These are phyloP conservation scores for Pseudorectes ferrugineus DNA, from an alignment of 2,113 vertebrate species.

Conservation along the genomic window DNA sequence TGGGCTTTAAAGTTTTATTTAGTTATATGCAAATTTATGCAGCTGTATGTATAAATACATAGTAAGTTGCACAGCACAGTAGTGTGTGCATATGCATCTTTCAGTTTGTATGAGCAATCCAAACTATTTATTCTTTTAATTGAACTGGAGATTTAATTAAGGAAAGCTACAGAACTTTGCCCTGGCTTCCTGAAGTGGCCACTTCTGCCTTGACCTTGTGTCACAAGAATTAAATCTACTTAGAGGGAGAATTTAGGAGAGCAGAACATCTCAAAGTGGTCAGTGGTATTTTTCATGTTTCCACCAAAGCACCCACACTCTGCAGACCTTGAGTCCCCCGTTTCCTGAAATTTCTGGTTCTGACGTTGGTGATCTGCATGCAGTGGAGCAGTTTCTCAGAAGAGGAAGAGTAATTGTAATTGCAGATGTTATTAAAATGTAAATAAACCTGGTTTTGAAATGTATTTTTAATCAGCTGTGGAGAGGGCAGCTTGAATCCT, in stretches of 20 bases:
- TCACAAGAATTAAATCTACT: neutral
- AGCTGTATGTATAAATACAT: neutral
- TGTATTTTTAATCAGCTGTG: slow-evolving; percentile 53
- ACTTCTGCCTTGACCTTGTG: neutral
- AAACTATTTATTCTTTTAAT: neutral
- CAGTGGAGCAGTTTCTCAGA: slow-evolving; percentile 4
- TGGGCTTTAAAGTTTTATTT: neutral
- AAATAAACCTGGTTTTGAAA: slow-evolving; percentile 49
- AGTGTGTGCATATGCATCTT: neutral
- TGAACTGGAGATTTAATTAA: neutral
- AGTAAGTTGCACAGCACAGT: neutral
- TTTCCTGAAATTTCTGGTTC: neutral
- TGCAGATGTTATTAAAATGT: slow-evolving; percentile 70
- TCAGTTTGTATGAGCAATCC: neutral
- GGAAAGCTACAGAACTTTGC: neutral
- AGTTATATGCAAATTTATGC: neutral
- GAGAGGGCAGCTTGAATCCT: slow-evolving; percentile 2
- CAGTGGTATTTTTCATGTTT: neutral
- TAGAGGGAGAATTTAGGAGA: neutral
- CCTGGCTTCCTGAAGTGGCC: neutral
- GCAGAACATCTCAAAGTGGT: neutral
- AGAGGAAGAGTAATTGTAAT: slow-evolving; percentile 54
- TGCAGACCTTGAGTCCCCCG: neutral
- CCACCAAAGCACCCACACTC: neutral
- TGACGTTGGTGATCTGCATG: slow-evolving; percentile 32